Conservation (phyloP, 2,888 invertebrate species). For the Hybos culiciformis region DNA sequence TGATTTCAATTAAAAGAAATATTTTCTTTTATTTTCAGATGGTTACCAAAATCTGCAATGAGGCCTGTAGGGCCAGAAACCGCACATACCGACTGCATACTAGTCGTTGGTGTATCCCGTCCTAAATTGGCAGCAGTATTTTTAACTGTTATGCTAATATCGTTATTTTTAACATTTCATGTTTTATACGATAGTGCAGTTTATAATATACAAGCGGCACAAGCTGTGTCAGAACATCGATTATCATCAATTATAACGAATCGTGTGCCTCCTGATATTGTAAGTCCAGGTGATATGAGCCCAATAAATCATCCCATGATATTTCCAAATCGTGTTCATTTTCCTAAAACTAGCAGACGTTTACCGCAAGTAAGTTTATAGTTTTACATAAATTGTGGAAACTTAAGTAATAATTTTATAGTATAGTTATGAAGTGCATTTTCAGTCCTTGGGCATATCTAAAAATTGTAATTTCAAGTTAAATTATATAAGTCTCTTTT, state of each 20-base stretch:
- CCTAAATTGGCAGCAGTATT: slow-evolving; percentile 67
- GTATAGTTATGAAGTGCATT: too few species aligned
- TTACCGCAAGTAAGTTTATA: slow-evolving; percentile 48
- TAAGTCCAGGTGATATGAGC: slow-evolving; percentile 24
- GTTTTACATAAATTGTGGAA: too few species aligned
- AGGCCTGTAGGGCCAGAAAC: slow-evolving; percentile 71
- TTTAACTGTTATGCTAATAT: slow-evolving; percentile 64
- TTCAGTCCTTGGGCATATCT: too few species aligned
- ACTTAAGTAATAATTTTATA: too few species aligned
- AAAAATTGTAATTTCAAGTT: too few species aligned
- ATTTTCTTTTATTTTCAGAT: slow-evolving; percentile 40
- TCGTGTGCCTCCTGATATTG: slow-evolving; percentile 27
- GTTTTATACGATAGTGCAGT: slow-evolving; percentile 74
- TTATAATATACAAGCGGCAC: slow-evolving; percentile 60
- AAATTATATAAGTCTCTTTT: too few species aligned
- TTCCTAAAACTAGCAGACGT: slow-evolving; percentile 47
- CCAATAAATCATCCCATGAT: slow-evolving; percentile 35
- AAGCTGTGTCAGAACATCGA: slow-evolving; percentile 43
- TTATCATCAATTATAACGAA: slow-evolving; percentile 15
- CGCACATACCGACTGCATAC: slow-evolving; percentile 59
- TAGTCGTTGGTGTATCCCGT: slow-evolving; percentile 71
- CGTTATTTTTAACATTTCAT: slow-evolving; percentile 72
- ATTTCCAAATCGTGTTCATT: slow-evolving; percentile 41
- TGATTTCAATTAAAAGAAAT: neutral
- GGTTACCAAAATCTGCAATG: slow-evolving; percentile 69